Conservation (phyloP, 2,888 invertebrate genomes). For the Ophion costatus region DNA sequence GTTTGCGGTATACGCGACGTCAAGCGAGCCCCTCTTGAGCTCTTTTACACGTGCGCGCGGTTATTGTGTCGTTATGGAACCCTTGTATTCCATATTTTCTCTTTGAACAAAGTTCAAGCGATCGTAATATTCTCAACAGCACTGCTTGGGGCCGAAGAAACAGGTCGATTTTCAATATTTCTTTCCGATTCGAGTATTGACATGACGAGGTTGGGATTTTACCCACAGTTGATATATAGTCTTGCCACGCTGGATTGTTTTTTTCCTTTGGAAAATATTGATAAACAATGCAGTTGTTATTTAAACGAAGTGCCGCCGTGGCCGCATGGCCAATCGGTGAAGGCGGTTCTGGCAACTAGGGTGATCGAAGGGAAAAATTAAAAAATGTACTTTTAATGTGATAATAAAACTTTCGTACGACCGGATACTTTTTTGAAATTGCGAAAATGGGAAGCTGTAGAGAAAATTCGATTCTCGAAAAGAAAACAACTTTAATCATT, state of each 20-base stretch:
- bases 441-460: no score
- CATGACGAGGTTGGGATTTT: background rate
- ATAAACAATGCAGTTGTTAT: background rate
- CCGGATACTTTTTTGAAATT: no score
- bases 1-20: slow-evolving; percentile 20
- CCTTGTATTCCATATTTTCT: background rate
- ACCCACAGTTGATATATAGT: background rate
- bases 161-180: background rate
- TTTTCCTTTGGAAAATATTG: background rate
- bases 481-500: no score
- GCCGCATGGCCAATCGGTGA: background rate
- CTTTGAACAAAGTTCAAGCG: slow-evolving; percentile 4
- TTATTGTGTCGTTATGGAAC: slow-evolving; percentile 10
- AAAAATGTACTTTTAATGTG: no score
- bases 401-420: no score
- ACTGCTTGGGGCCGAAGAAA: background rate
- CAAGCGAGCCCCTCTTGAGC: slow-evolving; percentile 21
- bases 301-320: background rate
- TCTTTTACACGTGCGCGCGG: slow-evolving; percentile 14
- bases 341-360: no score
- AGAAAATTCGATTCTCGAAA: no score
- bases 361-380: no score
- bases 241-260: background rate
- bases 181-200: background rate
- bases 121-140: slow-evolving; percentile 15